These are phyloP conservation scores for Lophotriccus pileatus DNA, from an alignment of 2,797 vertebrate species.

Conservation along the genomic window DNA sequence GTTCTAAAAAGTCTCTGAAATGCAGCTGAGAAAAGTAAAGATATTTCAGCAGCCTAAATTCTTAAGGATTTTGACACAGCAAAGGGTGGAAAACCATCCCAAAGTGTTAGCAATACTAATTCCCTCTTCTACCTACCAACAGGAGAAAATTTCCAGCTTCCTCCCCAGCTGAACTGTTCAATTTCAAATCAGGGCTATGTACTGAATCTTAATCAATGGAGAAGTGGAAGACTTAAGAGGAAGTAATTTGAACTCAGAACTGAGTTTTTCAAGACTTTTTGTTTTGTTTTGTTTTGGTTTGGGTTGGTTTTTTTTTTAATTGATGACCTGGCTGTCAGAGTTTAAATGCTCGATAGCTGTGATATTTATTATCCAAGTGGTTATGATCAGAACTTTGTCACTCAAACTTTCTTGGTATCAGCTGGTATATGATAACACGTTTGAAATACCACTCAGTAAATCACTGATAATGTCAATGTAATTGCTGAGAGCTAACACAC, in stretches of 20 bases:
- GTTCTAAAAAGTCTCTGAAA: background rate
- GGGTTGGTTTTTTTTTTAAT: background rate
- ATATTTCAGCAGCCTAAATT: background rate
- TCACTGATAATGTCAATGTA: constrained; percentile 60
- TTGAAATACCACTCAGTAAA: constrained; percentile 62
- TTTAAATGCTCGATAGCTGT: constrained; percentile 36
- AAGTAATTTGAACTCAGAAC: background rate
- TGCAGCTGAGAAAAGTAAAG: background rate
- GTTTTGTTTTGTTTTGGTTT: too few species aligned
- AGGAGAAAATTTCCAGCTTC: constrained; percentile 17
- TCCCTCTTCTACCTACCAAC: constrained; percentile 12
- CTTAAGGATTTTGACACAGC: background rate
- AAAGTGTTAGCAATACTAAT: background rate
- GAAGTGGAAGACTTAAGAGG: constrained; percentile 19
- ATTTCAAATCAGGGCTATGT: constrained; percentile 16
- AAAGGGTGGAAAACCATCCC: background rate
- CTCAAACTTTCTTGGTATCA: constrained; percentile 47
- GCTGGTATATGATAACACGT: constrained; percentile 33
- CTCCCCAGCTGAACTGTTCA: background rate
- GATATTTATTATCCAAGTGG: constrained; percentile 54
- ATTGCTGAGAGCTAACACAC: constrained; percentile 49
- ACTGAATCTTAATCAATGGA: constrained; percentile 20
- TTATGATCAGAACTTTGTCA: constrained; percentile 52
- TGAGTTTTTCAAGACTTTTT: background rate
- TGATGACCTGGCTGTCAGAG: background rate